phyloP scores from a whole-genome alignment of 2,888 invertebrate genomes.

The Agrochola litura region DNA sequence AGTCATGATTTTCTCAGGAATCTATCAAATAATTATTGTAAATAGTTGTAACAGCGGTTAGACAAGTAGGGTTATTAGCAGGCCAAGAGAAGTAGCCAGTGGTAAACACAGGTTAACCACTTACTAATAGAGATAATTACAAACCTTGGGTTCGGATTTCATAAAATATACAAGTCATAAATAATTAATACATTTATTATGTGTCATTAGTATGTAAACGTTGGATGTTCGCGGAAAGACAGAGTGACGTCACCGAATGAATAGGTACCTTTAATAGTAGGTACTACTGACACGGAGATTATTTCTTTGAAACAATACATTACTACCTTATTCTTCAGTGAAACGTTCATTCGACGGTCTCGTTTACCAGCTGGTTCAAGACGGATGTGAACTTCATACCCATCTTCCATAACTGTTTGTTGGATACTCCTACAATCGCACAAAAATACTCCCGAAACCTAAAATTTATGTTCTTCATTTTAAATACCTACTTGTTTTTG shows the following conservation, averaged over 20 bases:
- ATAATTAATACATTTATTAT: conserved; percentile 1
- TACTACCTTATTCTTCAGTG: background rate
- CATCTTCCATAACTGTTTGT: background rate
- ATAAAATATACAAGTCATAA: conserved; percentile 7
- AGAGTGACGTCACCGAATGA: background rate
- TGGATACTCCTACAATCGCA: background rate
- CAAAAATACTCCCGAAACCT: background rate
- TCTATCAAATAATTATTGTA: conserved; percentile 15
- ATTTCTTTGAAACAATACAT: no score
- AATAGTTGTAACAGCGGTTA: background rate
- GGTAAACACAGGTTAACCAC: conserved; percentile 27
- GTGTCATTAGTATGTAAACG: background rate
- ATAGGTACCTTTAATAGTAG: background rate
- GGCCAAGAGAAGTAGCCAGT: conserved; percentile 1
- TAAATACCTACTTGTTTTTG: background rate
- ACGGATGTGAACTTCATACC: background rate
- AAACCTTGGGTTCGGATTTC: conserved; percentile 14
- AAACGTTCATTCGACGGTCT: background rate
- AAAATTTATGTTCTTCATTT: background rate
- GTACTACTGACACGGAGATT: background rate
- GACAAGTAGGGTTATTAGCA: conserved; percentile 23
- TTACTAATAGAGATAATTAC: conserved; percentile 38
- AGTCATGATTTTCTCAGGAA: background rate
- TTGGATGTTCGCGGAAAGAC: background rate
- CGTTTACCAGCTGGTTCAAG: background rate